A percentile compares a stretch with the other conserved stretches of the same genome.
These are phyloP conservation scores for Malacosoma neustria DNA, from an alignment of 2,888 invertebrate genomes.

Conservation along the genomic window DNA sequence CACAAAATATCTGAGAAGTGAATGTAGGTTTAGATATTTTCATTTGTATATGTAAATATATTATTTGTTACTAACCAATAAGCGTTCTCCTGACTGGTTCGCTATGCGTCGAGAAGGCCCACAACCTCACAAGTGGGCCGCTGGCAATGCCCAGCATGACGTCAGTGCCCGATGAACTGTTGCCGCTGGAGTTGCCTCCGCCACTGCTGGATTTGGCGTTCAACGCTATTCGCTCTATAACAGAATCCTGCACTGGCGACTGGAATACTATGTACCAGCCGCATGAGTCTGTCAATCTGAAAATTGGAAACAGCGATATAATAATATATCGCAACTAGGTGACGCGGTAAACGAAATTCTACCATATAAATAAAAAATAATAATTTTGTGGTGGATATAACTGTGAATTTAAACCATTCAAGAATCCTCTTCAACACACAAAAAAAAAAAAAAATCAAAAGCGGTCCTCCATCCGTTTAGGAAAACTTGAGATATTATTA, in stretches of 20 bases:
- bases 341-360: too few species aligned
- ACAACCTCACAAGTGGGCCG: slow-evolving; percentile 56
- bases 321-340: too few species aligned
- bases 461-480: too few species aligned
- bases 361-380: too few species aligned
- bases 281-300: slow-evolving; percentile 94
- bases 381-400: too few species aligned
- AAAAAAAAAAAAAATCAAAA: too few species aligned
- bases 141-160: slow-evolving; percentile 68
- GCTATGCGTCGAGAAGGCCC: slow-evolving; percentile 68
- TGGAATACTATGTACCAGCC: slow-evolving; percentile 98
- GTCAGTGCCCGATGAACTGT: slow-evolving; percentile 48
- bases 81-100: slow-evolving; percentile 64
- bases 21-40: too few species aligned
- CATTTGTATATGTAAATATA: neutral
- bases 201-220: slow-evolving; percentile 77
- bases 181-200: slow-evolving; percentile 44
- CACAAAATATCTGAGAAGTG: too few species aligned
- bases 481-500: too few species aligned
- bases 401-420: too few species aligned
- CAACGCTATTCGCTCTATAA: slow-evolving; percentile 94
- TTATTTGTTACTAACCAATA: slow-evolving; percentile 41
- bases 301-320: too few species aligned
- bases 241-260: slow-evolving; percentile 91
- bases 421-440: too few species aligned